Conservation (phyloP, 2,797 vertebrate genomes). For the Anabas testudineus region DNA sequence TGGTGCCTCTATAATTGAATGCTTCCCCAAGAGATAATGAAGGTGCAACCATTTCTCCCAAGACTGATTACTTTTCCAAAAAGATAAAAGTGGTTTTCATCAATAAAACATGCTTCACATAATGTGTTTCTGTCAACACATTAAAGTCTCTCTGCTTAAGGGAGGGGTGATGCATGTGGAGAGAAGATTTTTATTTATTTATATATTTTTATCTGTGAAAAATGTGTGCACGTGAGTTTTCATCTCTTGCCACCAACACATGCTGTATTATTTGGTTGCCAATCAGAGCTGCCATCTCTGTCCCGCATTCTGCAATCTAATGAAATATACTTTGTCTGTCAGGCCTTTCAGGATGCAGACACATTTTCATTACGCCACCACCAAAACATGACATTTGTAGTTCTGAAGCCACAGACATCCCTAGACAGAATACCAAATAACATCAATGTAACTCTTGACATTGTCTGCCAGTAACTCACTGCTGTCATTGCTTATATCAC, state of each 20-base stretch:
- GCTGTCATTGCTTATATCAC: constrained; percentile 31
- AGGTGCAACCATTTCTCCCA: constrained; percentile 23
- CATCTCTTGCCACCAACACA: constrained; percentile 47
- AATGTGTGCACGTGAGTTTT: constrained; percentile 29
- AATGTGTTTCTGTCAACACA: constrained; percentile 23
- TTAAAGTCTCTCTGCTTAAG: constrained; percentile 8
- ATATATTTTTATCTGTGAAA: neutral
- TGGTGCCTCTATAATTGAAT: constrained; percentile 44
- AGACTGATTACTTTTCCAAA: constrained; percentile 46
- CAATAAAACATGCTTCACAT: constrained; percentile 24
- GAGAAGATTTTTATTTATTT: constrained; percentile 6
- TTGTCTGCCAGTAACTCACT: constrained; percentile 32
- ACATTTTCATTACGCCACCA: constrained; percentile 74
- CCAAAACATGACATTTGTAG: constrained; percentile 69
- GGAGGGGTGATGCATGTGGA: constrained; percentile 19
- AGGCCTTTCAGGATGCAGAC: constrained; percentile 59
- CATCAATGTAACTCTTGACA: constrained; percentile 40
- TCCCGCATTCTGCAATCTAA: constrained; percentile 62
- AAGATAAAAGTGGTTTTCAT: constrained; percentile 31
- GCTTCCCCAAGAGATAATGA: constrained; percentile 37
- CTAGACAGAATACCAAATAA: constrained; percentile 50
- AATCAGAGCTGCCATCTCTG: constrained; percentile 61
- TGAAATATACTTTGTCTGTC: constrained; percentile 77
- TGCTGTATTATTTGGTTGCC: constrained; percentile 64
- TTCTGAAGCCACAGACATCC: constrained; percentile 31